Base-by-base conservation (phyloP, 2,797 vertebrate species). In the Clarias laeviceps region DNA sequence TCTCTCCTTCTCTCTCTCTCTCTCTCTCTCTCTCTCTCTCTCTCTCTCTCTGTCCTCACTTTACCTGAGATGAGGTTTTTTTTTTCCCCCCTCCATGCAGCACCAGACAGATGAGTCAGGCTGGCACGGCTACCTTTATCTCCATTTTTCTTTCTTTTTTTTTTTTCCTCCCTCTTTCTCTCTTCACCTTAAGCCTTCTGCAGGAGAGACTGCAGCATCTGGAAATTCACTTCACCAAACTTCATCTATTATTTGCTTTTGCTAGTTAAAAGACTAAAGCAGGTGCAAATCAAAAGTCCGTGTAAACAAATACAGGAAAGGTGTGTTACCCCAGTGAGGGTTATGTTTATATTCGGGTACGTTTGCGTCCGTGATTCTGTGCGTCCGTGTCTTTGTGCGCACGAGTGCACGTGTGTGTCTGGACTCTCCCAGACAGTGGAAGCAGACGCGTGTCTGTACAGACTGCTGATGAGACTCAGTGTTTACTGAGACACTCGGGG, bases 401-500 rank as follows among this genome's bases (percentile, higher is more conserved):
- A 32, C 56, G 15, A 34, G 59, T 64, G 37, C 24, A 20, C 17
- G n/a, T 64, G 82, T 72, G 68, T 68, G 80, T 83, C 87, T 81
- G 70, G 70, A 89, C 87, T 91, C 91, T 88, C 90, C 93, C 94
- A 95, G 94, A 95, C 94, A 93, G 91, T 91, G 93, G 90, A 93
- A 92, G 93, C 94, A 95, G 94, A 95, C 94, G 90, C 90, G 89
- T 91, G 92, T 94, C 93, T 94, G 92, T 91, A 89, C 93, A 94
- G 95, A 95, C 95, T 95, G 94, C 95, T 94, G 94, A 95, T 95
- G 95, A 94, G 94, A 91, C 92, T 82, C 87, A 90, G 93, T 94
- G 93, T 94, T 95, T 94, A 94, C 94, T 92, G 85, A 88, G 80
- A 87, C 62, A 66, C 82, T 84, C 70, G 78, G 83, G 69, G 78